phyloP scores from a whole-genome alignment of 2,797 vertebrate species.

The Cossypha caffra region DNA sequence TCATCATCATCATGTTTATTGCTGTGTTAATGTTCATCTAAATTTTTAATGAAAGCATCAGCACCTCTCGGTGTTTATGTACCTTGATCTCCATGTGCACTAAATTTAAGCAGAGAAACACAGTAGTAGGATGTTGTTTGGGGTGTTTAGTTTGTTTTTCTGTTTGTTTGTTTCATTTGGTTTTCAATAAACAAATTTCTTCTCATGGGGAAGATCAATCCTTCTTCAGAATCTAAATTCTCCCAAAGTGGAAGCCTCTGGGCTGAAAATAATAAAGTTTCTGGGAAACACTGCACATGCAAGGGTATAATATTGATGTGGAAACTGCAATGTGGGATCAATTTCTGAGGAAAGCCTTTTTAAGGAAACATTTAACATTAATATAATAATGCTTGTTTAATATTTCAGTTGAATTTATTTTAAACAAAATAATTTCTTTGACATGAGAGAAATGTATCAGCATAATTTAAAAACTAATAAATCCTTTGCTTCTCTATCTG shows the following conservation, averaged over 20 bases:
- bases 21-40: neutral
- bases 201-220: neutral
- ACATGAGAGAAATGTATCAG: neutral
- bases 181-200: neutral
- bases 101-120: neutral
- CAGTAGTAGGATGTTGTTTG: neutral
- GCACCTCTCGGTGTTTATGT: neutral
- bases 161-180: rapidly evolving
- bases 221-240: neutral
- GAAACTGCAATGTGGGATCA: neutral
- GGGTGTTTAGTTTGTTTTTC: neutral
- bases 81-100: neutral
- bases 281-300: neutral
- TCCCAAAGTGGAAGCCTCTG: neutral
- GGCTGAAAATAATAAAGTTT: neutral
- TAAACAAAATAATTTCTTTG: neutral
- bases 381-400: neutral
- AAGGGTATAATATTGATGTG: neutral
- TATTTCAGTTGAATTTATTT: neutral
- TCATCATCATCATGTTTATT: neutral
- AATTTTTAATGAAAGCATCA: neutral
- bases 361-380: neutral
- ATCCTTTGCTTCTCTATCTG: neutral
- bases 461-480: neutral
- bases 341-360: neutral